phyloP scores from a whole-genome alignment of 2,113 vertebrate species.

The Anguilla japonica region DNA sequence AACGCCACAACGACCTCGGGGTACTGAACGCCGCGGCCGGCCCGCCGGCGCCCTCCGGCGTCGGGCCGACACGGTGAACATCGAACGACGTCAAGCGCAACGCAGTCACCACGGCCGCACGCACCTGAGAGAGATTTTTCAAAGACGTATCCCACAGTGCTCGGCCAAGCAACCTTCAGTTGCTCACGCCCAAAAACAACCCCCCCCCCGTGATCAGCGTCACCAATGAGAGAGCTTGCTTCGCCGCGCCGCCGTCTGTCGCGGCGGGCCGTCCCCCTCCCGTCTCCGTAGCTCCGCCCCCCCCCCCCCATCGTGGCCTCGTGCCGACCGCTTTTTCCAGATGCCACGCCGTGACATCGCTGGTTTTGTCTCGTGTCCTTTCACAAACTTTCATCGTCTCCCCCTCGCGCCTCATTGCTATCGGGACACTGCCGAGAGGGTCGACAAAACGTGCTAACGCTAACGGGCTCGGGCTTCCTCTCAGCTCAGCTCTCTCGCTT shows the following conservation, averaged over 20 bases:
- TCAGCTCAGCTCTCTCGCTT: background rate
- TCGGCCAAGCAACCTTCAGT: background rate
- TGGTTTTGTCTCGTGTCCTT: background rate
- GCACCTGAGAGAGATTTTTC: background rate
- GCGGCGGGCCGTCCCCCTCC: background rate
- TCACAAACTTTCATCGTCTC: background rate
- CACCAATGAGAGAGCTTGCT: background rate
- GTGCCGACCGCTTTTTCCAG: background rate
- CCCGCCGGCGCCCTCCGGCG: background rate
- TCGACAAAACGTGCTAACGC: constrained; percentile 13
- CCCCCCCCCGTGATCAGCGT: background rate
- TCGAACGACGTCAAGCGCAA: background rate
- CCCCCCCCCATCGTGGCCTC: background rate
- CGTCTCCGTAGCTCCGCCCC: background rate
- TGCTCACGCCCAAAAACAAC: background rate
- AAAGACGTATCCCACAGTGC: background rate
- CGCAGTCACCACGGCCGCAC: too few species aligned
- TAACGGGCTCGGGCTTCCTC: background rate
- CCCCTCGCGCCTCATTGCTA: background rate
- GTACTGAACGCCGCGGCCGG: constrained; percentile 63
- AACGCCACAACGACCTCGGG: constrained; percentile 57
- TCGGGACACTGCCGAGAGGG: background rate
- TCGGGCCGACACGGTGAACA: background rate
- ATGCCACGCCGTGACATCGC: background rate
- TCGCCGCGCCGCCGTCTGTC: background rate